These are phyloP conservation scores for Drosophila conformis DNA, from an alignment of 2,888 invertebrate species.

Conservation along the genomic window DNA sequence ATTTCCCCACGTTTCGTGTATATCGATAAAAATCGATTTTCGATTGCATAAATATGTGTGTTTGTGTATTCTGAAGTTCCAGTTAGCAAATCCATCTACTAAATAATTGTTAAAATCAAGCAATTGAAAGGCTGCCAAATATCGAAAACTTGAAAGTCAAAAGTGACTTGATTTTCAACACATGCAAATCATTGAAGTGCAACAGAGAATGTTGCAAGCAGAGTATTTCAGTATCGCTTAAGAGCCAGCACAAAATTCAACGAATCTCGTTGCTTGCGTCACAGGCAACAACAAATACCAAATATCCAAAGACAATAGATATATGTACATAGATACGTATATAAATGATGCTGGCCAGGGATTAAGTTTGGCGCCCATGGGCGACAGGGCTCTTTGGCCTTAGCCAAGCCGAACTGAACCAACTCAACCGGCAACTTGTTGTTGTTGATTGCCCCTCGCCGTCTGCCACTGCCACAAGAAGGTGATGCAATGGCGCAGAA, in stretches of 20 bases:
- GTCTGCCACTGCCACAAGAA: constrained; percentile 39
- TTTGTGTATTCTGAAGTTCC: background rate
- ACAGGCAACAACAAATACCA: background rate
- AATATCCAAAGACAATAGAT: background rate
- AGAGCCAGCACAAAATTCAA: constrained; percentile 2
- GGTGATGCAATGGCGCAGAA: constrained; percentile 61
- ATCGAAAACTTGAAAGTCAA: background rate
- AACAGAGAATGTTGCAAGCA: constrained; percentile 50
- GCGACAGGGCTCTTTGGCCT: constrained; percentile 50
- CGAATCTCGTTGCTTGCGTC: constrained; percentile 21
- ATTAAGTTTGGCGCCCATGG: constrained; percentile 35
- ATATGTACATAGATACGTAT: background rate
- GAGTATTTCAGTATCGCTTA: constrained; percentile 33
- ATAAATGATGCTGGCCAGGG: constrained; percentile 28
- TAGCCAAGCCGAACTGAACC: constrained; percentile 11
- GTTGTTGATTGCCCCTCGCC: constrained; percentile 29
- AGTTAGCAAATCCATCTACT: background rate
- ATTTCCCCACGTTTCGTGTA: background rate
- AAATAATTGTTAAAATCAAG: background rate
- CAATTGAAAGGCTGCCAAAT: background rate
- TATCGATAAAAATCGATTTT: background rate
- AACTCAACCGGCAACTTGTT: constrained; percentile 3
- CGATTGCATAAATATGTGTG: background rate
- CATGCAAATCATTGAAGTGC: constrained; percentile 55
- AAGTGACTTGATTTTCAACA: constrained; percentile 7